Percentiles rank a stretch among this genome's conserved stretches.
phyloP scores from a whole-genome alignment of 2,888 invertebrate species.

The Aproaerema taeniolella region DNA sequence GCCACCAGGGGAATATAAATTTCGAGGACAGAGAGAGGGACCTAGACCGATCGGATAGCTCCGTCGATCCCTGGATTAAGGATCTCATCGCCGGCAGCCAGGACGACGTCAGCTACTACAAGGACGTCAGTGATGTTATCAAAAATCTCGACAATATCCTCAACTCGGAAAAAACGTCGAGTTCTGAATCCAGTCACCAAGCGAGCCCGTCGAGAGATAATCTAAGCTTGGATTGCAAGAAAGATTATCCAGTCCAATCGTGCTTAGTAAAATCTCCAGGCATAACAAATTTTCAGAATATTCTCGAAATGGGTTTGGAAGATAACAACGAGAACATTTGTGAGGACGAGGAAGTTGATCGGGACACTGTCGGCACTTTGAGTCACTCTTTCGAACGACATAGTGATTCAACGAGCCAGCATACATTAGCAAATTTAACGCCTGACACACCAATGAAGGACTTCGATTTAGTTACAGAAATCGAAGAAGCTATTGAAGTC shows the following conservation, averaged over 20 bases:
- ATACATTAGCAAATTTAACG: slow-evolving; percentile 62
- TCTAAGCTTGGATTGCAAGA: slow-evolving; percentile 65
- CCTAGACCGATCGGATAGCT: slow-evolving; percentile 56
- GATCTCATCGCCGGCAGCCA: slow-evolving; percentile 77
- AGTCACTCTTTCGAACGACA: slow-evolving; percentile 69
- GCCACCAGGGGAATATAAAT: slow-evolving; percentile 57
- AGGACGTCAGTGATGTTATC: slow-evolving; percentile 79
- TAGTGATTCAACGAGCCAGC: slow-evolving; percentile 60
- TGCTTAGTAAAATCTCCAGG: slow-evolving; percentile 69
- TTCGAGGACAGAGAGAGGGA: slow-evolving; percentile 53
- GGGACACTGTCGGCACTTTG: slow-evolving; percentile 60
- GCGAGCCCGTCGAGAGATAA: slow-evolving; percentile 73
- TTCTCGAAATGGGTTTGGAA: slow-evolving; percentile 50
- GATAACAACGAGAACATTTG: slow-evolving; percentile 34
- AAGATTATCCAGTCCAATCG: slow-evolving; percentile 58
- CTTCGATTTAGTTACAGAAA: slow-evolving; percentile 35
- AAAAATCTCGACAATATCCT: slow-evolving; percentile 80
- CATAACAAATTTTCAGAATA: slow-evolving; percentile 63
- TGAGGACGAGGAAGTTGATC: slow-evolving; percentile 51
- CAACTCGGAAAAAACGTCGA: slow-evolving; percentile 78
- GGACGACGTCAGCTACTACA: slow-evolving; percentile 78
- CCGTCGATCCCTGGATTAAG: slow-evolving; percentile 79
- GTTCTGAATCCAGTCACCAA: slow-evolving; percentile 77
- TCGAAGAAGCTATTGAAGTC: slow-evolving; percentile 20
- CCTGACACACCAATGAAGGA: slow-evolving; percentile 64